Evolutionary conservation across 2,113 vertebrate species (phyloP).

Genomic region (Sturnira hondurensis): DNA sequence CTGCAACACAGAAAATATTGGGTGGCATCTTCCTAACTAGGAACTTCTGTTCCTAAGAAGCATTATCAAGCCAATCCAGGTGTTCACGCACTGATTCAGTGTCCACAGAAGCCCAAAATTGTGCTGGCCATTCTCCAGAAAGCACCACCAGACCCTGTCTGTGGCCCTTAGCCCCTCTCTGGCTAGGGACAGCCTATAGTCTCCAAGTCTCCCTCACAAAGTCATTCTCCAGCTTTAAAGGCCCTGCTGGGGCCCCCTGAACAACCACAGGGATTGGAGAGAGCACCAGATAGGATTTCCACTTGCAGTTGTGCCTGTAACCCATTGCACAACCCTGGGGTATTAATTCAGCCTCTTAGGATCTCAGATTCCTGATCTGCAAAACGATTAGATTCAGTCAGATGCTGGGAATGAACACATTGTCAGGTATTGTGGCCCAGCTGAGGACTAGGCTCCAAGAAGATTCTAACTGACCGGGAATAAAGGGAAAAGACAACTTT

Average conservation of each 20-base stretch:
- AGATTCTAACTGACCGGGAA: neutral
- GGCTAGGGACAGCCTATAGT: neutral
- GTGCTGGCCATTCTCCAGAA: neutral
- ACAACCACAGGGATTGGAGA: neutral
- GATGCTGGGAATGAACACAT: neutral
- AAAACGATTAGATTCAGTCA: neutral
- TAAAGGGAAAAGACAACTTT: neutral
- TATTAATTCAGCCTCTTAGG: neutral
- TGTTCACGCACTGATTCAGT: neutral
- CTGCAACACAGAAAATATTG: neutral
- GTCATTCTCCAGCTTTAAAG: neutral
- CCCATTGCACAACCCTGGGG: neutral
- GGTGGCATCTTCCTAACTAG: neutral
- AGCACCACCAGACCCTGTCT: too few species aligned
- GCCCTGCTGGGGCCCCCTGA: neutral
- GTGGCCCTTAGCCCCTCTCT: neutral
- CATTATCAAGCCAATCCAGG: neutral
- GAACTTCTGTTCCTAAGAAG: neutral
- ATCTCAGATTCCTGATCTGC: neutral
- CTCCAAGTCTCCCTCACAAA: too few species aligned
- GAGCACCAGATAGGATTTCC: neutral
- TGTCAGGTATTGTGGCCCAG: neutral
- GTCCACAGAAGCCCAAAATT: neutral
- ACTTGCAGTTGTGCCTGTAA: neutral
- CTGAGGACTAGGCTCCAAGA: neutral